Conservation (phyloP, 1,140 invertebrate genomes). For the Zaprionus nigranus region DNA sequence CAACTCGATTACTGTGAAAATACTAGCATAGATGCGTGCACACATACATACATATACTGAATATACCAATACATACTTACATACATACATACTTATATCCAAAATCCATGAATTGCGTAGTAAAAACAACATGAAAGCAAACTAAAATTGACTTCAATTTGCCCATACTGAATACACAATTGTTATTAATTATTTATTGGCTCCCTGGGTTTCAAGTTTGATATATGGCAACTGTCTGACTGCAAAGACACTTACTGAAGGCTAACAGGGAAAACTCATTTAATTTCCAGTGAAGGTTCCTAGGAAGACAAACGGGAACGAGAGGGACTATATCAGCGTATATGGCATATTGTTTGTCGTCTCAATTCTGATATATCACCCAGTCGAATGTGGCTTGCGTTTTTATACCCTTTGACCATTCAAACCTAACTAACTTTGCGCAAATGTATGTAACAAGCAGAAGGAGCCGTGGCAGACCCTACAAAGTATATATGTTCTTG, state of each 20-base stretch:
- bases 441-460: too few species aligned
- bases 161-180: neutral
- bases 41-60: conserved; percentile 4
- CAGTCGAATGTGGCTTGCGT: neutral
- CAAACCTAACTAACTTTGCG: too few species aligned
- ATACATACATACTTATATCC: neutral
- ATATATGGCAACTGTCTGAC: neutral
- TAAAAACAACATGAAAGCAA: conserved; percentile 31
- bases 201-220: neutral
- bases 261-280: neutral
- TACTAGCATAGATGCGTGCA: conserved; percentile 30
- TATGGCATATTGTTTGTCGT: neutral
- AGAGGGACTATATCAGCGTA: neutral
- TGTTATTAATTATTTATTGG: conserved; percentile 9
- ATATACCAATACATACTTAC: conserved; percentile 7
- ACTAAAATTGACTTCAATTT: conserved; percentile 18
- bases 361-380: too few species aligned
- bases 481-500: too few species aligned
- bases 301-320: neutral
- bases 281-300: neutral
- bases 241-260: neutral
- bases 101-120: conserved; percentile 57
- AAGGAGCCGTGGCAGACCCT: too few species aligned
- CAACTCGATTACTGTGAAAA: conserved; percentile 66
- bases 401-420: neutral